Evolutionary conservation across 2,888 invertebrate genomes (phyloP), one percentile per base, ranked within the genome.

Genomic region (Chaitophorus viminalis): DNA sequence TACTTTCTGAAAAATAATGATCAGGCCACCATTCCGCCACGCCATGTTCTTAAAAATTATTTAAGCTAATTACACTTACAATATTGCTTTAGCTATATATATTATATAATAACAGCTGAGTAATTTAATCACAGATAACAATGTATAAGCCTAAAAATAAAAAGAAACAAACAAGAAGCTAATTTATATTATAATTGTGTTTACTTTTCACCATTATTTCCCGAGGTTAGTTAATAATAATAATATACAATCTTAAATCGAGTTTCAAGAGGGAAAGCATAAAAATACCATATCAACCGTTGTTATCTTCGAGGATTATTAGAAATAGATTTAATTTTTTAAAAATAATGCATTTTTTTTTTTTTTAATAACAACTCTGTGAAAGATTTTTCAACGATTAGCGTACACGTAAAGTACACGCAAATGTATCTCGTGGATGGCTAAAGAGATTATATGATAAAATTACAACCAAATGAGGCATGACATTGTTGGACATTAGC

Each of bases 391-490:
- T 60, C 1, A 5, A 17, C 21, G 72, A 65, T 81, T 79, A 39
- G 25, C 18, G 60, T 54, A 29, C 33, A 18, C 29, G 75, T 36
- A 65, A 75, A 39, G 74, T 74, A 25, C 52, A 39, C 31, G 4
- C 46, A 29, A 25, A 60, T 46, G 39, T 52, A 46, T 29, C 79
- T 29, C 54, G 17, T 14, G 36, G 39, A 60, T 54, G 60, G 60
- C 79, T 79, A 87, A 79, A 81, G 31, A 74, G 79, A 87, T 87
- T 74, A 87, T 60, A 39, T 74, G 60, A 87, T 74, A 60, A 79
- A 60, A 87, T 87, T 87, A 87, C 86, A 87, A 81, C 60, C 79
- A 87, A 87, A 87, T 87, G 86, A 87, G 86, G 60, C 86, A 31
- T 79, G 72, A 81, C 79, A 87, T 87, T 79, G 79, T 87, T 60